Evolutionary conservation across 2,113 vertebrate genomes (phyloP).

Genomic region (Oncorhynchus tshawytscha): DNA sequence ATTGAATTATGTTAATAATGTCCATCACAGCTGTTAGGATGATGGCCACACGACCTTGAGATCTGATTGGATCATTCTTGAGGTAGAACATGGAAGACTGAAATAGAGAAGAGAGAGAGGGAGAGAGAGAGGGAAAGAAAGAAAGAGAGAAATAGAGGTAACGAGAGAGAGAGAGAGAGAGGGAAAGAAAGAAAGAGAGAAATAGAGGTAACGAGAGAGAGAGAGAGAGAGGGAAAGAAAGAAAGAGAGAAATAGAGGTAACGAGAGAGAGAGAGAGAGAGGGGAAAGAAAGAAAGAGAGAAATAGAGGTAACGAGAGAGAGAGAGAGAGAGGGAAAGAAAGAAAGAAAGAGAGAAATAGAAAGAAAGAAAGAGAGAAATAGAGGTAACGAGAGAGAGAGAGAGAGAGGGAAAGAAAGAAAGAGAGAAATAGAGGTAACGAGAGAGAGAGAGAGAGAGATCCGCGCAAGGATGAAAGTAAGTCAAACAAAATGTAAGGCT

Average conservation of each 20-base stretch:
- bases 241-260: conserved; percentile 42
- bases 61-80: conserved; percentile 45
- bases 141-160: conserved; percentile 42
- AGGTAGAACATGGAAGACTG: conserved; percentile 59
- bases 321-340: conserved; percentile 48
- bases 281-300: too few species aligned
- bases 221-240: conserved; percentile 35
- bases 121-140: conserved; percentile 45
- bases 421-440: neutral
- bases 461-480: conserved; percentile 64
- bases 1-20: conserved; percentile 61
- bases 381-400: conserved; percentile 44
- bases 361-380: conserved; percentile 43
- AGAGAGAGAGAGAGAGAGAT: conserved; percentile 35
- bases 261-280: conserved; percentile 32
- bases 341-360: conserved; percentile 47
- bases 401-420: neutral
- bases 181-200: too few species aligned
- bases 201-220: conserved; percentile 38
- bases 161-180: conserved; percentile 32
- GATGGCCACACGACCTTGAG: conserved; percentile 53
- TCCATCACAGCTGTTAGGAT: conserved; percentile 55
- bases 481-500: conserved; percentile 71
- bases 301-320: conserved; percentile 32
- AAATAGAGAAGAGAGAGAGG: conserved; percentile 50